Base-by-base conservation (phyloP, 2,888 invertebrate species). In the Dromius quadrimaculatus region DNA sequence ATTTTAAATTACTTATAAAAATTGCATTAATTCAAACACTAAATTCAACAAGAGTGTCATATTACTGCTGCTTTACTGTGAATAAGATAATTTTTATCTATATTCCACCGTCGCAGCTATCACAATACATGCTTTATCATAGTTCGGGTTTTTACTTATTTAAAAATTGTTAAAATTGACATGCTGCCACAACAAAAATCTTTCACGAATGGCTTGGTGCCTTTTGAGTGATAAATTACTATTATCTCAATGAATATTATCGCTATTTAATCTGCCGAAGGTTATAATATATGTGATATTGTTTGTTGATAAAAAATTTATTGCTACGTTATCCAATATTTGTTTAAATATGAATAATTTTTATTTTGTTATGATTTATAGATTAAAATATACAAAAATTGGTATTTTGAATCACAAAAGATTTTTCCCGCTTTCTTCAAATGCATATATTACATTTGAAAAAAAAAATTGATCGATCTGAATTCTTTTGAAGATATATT, bases 61-160 rank as follows among this genome's bases (percentile, higher is more conserved):
- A n/a, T n/a, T n/a, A n/a, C n/a, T n/a, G n/a, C n/a, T 47, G 13
- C 36, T 59, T 59, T 59, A 36, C 36, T 34, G 59, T 59, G 34
- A 59, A 59, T 36, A 41, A 62, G 62, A 62, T 62, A 62, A 62
- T 62, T 41, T 62, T 62, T 62, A 62, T 62, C 62, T 62, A 9
- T 41, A 62, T 38, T 41, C 6, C 8, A 36, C 38, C 62, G 62
- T 62, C 62, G 41, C 41, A 62, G 23, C 41, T 62, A 62, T 62
- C 62, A 62, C 36, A n/a, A 15, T 38, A 57, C 57, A 57, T 15
- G 1, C 20, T 36, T 59, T 59, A 59, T 59, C 59, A 23, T 36
- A 9, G 36, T 32, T 34, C 34, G 34, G 36, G 23, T 54, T 47
- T 47, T 54, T 28, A 32, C 15, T 28, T 54, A 23, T 54, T 54